These are phyloP conservation scores for Acestrorhynchus altus DNA, from an alignment of 2,797 vertebrate genomes.

Conservation along the genomic window DNA sequence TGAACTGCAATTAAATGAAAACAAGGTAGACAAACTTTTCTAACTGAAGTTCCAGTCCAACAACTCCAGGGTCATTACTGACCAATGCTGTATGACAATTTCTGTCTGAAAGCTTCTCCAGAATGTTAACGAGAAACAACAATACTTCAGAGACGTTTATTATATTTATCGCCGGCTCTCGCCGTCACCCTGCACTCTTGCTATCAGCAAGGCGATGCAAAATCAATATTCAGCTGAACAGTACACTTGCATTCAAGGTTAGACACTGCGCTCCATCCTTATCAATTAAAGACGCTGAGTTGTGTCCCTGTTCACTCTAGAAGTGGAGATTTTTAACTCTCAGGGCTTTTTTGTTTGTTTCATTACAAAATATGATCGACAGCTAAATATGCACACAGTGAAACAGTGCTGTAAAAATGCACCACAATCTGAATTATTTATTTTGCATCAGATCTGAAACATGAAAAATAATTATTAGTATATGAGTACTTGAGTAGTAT, in stretches of 20 bases:
- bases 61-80: conserved; percentile 67
- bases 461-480: too few relatives aligned
- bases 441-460: background rate
- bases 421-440: background rate
- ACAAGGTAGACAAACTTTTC: background rate
- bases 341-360: conserved; percentile 24
- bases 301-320: conserved; percentile 44
- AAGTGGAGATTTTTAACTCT: conserved; percentile 45
- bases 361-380: background rate
- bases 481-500: too few relatives aligned
- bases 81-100: conserved; percentile 76
- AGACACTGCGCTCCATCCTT: conserved; percentile 64
- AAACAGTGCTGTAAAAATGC: background rate
- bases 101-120: conserved; percentile 62
- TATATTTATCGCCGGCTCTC: conserved; percentile 72
- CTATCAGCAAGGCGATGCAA: conserved; percentile 79
- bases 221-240: conserved; percentile 78
- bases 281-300: conserved; percentile 72
- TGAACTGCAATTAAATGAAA: too few relatives aligned
- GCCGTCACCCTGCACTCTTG: conserved; percentile 68
- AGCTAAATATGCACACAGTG: background rate
- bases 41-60: conserved; percentile 42
- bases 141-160: conserved; percentile 73
- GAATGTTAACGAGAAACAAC: conserved; percentile 74
- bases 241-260: conserved; percentile 73